phyloP scores from a whole-genome alignment of 2,888 invertebrate genomes.

The Meloe dianella region DNA sequence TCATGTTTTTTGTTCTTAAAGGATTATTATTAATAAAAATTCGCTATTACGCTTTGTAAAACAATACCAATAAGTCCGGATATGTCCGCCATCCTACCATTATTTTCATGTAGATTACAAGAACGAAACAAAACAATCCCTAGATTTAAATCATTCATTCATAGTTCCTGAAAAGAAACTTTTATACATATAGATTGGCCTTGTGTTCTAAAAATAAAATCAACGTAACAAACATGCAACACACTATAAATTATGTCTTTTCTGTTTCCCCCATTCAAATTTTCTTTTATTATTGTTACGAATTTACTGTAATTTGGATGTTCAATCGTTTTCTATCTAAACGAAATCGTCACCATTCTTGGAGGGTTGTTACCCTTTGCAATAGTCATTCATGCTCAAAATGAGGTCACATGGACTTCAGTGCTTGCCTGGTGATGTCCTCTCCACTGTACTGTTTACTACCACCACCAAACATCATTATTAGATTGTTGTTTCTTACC shows the following conservation, averaged over 20 bases:
- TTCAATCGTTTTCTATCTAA: neutral
- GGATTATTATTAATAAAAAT: neutral
- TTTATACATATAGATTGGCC: constrained; percentile 10
- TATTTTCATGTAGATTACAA: neutral
- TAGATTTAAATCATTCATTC: constrained; percentile 5
- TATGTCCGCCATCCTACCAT: neutral
- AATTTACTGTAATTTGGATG: neutral
- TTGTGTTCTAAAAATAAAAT: constrained; percentile 27
- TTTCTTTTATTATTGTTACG: neutral
- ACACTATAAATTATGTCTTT: neutral
- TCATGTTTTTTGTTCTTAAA: too few relatives aligned
- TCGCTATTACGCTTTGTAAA: neutral
- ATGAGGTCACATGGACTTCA: constrained; percentile 54
- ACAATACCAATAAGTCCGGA: neutral
- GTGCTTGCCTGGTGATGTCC: constrained; percentile 35
- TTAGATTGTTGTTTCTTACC: constrained; percentile 39
- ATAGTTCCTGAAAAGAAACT: constrained; percentile 7
- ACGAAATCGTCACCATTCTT: constrained; percentile 45
- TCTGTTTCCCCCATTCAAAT: neutral
- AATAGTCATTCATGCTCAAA: constrained; percentile 53
- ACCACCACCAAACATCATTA: constrained; percentile 30
- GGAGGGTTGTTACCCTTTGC: constrained; percentile 57
- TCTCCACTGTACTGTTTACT: constrained; percentile 36
- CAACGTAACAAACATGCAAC: constrained; percentile 5
- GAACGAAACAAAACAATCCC: neutral